phyloP scores from a whole-genome alignment of 2,113 vertebrate species.

The Myiopsitta monachus region DNA sequence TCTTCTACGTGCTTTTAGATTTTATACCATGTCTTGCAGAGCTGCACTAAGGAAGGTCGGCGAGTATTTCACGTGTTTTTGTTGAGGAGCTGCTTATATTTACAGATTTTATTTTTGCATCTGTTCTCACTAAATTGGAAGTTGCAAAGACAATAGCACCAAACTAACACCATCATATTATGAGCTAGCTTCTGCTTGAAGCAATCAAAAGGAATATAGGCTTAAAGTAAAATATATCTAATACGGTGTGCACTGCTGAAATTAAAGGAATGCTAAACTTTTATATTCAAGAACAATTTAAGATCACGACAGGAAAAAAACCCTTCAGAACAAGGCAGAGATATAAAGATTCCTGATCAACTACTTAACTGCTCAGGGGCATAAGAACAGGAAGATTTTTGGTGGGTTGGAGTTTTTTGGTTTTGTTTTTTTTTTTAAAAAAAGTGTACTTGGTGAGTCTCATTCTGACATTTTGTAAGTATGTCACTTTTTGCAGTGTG shows the following conservation, averaged over 20 bases:
- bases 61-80: neutral
- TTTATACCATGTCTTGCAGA: neutral
- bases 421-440: neutral
- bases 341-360: neutral
- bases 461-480: neutral
- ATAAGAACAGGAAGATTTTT: neutral
- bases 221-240: neutral
- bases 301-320: neutral
- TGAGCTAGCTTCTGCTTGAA: neutral
- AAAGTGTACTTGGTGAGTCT: neutral
- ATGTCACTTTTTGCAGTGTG: neutral
- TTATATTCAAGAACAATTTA: neutral
- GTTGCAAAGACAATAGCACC: neutral
- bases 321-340: neutral
- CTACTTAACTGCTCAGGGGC: neutral
- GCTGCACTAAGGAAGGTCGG: neutral
- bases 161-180: neutral
- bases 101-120: neutral
- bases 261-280: neutral
- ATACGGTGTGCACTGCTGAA: neutral
- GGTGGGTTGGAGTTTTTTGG: fast-evolving
- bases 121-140: neutral
- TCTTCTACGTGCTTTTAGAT: neutral
- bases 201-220: neutral
- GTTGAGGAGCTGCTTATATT: neutral